phyloP scores from a whole-genome alignment of 2,797 vertebrate species.

The Muscicapa striata region DNA sequence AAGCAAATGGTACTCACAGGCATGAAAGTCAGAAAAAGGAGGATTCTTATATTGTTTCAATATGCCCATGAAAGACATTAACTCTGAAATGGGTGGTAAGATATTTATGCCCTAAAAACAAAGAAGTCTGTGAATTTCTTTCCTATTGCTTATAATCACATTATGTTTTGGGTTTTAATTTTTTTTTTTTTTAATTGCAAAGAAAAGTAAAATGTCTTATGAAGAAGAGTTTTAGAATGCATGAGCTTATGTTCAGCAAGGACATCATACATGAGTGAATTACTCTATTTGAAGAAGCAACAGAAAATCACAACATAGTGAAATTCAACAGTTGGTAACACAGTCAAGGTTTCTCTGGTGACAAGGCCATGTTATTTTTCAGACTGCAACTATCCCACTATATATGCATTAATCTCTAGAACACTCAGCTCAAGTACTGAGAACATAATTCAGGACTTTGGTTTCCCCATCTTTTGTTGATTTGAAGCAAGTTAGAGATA shows the following conservation, averaged over 20 bases:
- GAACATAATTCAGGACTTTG: not conserved
- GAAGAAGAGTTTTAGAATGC: not conserved
- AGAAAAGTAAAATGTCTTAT: not conserved
- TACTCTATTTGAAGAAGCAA: not conserved
- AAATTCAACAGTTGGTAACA: not conserved
- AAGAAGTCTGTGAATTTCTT: not conserved
- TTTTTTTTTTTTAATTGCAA: not conserved
- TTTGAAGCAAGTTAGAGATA: not conserved
- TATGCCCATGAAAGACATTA: not conserved
- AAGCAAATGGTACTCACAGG: not conserved
- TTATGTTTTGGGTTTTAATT: not conserved
- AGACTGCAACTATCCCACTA: not conserved
- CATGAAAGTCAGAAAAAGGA: constrained; percentile 8
- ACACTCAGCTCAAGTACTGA: not conserved
- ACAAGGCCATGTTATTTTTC: not conserved
- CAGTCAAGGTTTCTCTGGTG: not conserved
- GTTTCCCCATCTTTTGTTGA: not conserved
- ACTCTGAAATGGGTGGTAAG: not conserved
- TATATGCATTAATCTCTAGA: not conserved
- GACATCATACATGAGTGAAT: not conserved
- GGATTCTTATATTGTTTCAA: not conserved
- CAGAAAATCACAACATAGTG: not conserved
- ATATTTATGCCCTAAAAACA: not conserved
- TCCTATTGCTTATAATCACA: not conserved
- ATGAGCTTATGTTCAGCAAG: not conserved